phyloP scores from a whole-genome alignment of 2,113 vertebrate species.

The Trinectes maculatus region DNA sequence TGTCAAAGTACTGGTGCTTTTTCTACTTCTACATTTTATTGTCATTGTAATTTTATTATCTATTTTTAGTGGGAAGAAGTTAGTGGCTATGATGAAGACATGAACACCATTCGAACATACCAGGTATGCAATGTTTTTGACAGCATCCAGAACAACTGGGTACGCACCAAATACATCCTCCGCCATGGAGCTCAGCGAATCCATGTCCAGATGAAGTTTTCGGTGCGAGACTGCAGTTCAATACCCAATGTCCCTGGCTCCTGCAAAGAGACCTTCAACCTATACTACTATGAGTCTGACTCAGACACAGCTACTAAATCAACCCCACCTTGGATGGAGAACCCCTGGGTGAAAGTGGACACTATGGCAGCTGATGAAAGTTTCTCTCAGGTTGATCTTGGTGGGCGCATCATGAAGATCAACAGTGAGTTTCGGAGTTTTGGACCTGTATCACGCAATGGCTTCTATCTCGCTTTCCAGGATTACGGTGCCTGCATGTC shows the following conservation, averaged over 20 bases:
- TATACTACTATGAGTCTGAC: slow-evolving; percentile 94
- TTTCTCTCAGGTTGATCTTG: slow-evolving; percentile 96
- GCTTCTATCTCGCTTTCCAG: slow-evolving; percentile 97
- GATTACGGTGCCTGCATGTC: slow-evolving; percentile 98
- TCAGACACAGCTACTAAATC: slow-evolving; percentile 87
- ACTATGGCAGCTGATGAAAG: slow-evolving; percentile 96
- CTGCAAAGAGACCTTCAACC: slow-evolving; percentile 98
- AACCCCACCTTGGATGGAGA: slow-evolving; percentile 95
- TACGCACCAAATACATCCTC: slow-evolving; percentile 92
- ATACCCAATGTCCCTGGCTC: slow-evolving; percentile 96
- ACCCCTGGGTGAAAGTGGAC: slow-evolving; percentile 96
- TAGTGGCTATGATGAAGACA: slow-evolving; percentile 96
- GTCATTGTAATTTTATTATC: background rate
- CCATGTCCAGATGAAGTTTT: slow-evolving; percentile 98
- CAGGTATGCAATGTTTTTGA: slow-evolving; percentile 98
- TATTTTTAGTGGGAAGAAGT: slow-evolving; percentile 94
- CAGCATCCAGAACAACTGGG: slow-evolving; percentile 96
- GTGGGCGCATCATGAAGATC: slow-evolving; percentile 95
- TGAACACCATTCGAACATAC: slow-evolving; percentile 98
- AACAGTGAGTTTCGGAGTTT: slow-evolving; percentile 96
- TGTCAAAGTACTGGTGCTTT: too few species aligned
- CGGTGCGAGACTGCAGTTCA: slow-evolving; percentile 95
- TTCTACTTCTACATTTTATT: too few species aligned
- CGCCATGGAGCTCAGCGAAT: slow-evolving; percentile 91
- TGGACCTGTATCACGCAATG: slow-evolving; percentile 90